phyloP scores from a whole-genome alignment of 92 coral and sea anemone species.

The Siderastrea siderea region DNA sequence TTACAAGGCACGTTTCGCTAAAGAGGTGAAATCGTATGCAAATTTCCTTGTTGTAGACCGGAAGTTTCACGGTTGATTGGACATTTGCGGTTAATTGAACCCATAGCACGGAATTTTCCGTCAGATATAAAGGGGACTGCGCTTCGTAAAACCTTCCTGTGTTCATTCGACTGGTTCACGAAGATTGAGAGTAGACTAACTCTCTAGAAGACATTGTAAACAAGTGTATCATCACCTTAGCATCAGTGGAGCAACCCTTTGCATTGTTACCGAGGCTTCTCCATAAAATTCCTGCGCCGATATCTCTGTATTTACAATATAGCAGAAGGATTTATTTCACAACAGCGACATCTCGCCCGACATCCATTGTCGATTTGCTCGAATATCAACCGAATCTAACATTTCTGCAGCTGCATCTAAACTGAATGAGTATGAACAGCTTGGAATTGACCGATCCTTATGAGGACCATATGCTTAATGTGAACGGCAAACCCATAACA shows the following conservation, averaged over 20 bases:
- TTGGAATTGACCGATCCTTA: slow-evolving; percentile 27
- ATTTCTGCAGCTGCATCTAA: not conserved
- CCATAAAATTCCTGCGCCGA: not conserved
- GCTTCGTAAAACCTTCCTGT: slow-evolving; percentile 31
- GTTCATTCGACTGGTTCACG: slow-evolving; percentile 15
- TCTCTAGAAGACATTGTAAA: not conserved
- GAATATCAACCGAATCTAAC: not conserved
- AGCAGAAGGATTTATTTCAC: not conserved
- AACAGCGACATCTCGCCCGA: not conserved
- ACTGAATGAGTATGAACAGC: slow-evolving; percentile 16
- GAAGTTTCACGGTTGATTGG: slow-evolving; percentile 54
- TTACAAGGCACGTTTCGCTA: not conserved
- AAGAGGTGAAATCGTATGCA: not conserved
- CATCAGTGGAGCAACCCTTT: not conserved
- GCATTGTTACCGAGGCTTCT: not conserved
- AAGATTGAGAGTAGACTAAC: not conserved
- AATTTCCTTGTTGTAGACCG: slow-evolving; percentile 17
- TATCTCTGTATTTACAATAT: not conserved
- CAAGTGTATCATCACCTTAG: not conserved
- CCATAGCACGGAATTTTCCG: slow-evolving; percentile 14
- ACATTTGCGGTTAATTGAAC: slow-evolving; percentile 5
- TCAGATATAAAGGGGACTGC: slow-evolving; percentile 8
- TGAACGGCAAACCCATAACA: slow-evolving; percentile 33
- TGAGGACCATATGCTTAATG: slow-evolving; percentile 21
- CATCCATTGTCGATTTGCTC: not conserved